These are phyloP conservation scores for Virgularia gustaviana DNA, from an alignment of 92 coral and sea anemone genomes.

Conservation along the genomic window DNA sequence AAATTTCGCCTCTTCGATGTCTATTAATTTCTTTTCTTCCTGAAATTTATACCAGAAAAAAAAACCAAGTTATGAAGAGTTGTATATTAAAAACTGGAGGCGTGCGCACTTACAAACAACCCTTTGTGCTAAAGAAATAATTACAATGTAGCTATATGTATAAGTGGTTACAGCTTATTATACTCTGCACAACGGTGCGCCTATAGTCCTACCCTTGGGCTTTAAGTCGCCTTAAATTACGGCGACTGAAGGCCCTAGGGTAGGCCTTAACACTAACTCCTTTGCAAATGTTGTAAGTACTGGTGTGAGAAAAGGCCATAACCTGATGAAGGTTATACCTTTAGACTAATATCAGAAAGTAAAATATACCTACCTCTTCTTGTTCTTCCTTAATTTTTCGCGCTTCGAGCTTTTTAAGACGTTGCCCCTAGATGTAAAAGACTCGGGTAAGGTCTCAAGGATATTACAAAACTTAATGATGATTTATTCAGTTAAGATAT, in stretches of 20 bases:
- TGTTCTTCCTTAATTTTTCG: conserved; percentile 79
- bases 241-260: not conserved
- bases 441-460: not conserved
- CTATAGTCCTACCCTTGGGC: too few relatives aligned
- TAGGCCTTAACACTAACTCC: too few relatives aligned
- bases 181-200: too few relatives aligned
- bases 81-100: not conserved
- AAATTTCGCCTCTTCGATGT: conserved; percentile 89
- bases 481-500: too few relatives aligned
- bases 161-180: too few relatives aligned
- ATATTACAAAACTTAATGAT: not conserved
- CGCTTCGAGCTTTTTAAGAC: conserved; percentile 87
- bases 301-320: too few relatives aligned
- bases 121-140: not conserved
- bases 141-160: not conserved
- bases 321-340: too few relatives aligned
- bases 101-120: not conserved
- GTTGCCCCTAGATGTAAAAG: conserved; percentile 65
- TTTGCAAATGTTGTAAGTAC: too few relatives aligned
- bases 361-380: conserved; percentile 79
- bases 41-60: conserved; percentile 16
- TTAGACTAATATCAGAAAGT: too few relatives aligned
- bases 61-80: not conserved
- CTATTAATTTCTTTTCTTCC: conserved; percentile 86
- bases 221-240: too few relatives aligned